These are phyloP conservation scores for Calliphora vomitoria DNA, from an alignment of 2,888 invertebrate genomes.

Conservation along the genomic window DNA sequence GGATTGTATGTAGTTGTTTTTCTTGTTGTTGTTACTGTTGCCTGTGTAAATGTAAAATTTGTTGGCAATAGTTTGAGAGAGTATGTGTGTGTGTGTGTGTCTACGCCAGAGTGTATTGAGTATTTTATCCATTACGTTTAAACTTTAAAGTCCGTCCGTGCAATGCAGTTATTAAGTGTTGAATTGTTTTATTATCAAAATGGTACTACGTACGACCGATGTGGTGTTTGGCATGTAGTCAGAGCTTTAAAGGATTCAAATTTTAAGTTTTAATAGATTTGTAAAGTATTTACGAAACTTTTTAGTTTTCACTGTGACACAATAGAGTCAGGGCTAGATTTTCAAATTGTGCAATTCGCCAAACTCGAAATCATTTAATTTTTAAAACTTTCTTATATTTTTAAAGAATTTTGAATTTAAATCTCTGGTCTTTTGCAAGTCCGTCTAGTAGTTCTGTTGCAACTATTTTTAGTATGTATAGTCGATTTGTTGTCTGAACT, in stretches of 20 bases:
- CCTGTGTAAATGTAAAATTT: slow-evolving; percentile 39
- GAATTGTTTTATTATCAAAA: slow-evolving; percentile 72
- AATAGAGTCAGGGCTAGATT: too few relatives aligned
- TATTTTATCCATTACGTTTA: slow-evolving; percentile 52
- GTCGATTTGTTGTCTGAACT: slow-evolving; percentile 16
- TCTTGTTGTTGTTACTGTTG: slow-evolving; percentile 22
- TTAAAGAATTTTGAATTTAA: slow-evolving; percentile 17
- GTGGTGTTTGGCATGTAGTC: not conserved
- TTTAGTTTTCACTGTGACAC: too few relatives aligned
- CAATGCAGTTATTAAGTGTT: slow-evolving; percentile 73
- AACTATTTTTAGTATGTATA: slow-evolving; percentile 22
- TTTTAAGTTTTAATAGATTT: too few relatives aligned
- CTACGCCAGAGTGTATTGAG: not conserved
- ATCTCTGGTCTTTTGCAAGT: not conserved
- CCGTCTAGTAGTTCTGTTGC: not conserved
- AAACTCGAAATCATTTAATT: too few relatives aligned
- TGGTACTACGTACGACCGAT: slow-evolving; percentile 48
- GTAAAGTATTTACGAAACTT: not conserved
- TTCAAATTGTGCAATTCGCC: too few relatives aligned
- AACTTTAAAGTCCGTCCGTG: slow-evolving; percentile 49
- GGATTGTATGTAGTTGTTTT: too few relatives aligned
- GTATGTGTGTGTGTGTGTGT: not conserved
- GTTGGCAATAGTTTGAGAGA: not conserved
- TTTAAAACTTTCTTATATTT: too few relatives aligned
- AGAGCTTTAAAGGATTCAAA: slow-evolving; percentile 42